Conservation (phyloP, 2,888 invertebrate genomes). For the Dicycla oo region DNA sequence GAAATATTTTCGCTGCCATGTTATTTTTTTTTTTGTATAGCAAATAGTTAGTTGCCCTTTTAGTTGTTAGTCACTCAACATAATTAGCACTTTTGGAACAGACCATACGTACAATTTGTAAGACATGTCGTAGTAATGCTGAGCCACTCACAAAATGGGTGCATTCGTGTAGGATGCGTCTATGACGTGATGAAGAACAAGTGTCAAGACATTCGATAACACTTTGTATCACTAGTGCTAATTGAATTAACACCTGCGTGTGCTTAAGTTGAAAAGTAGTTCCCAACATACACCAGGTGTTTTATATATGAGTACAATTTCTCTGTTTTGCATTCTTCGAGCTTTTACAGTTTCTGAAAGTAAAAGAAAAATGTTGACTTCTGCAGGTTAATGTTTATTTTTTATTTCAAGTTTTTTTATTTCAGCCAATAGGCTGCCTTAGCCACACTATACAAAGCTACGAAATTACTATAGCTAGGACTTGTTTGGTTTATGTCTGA, state of each 20-base stretch:
- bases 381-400: constrained; percentile 8
- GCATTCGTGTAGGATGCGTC: constrained; percentile 15
- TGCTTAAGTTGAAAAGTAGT: constrained; percentile 44
- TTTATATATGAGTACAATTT: constrained; percentile 55
- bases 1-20: too few species aligned
- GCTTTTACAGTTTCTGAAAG: constrained; percentile 13
- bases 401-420: not conserved
- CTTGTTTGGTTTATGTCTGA: not conserved
- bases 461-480: not conserved
- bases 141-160: constrained; percentile 15
- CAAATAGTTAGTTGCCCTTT: too few species aligned
- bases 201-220: constrained; percentile 53
- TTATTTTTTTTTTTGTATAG: too few species aligned
- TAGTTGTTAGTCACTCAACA: too few species aligned
- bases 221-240: constrained; percentile 52
- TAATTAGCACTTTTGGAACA: too few species aligned
- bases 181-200: constrained; percentile 37
- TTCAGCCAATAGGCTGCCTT: not conserved
- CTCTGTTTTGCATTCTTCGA: constrained; percentile 56
- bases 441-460: not conserved
- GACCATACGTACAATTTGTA: not conserved
- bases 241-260: constrained; percentile 62
- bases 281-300: constrained; percentile 53
- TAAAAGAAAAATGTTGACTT: constrained; percentile 36
- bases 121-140: not conserved